phyloP scores from a whole-genome alignment of 2,888 invertebrate species.

The Endomychus coccineus region DNA sequence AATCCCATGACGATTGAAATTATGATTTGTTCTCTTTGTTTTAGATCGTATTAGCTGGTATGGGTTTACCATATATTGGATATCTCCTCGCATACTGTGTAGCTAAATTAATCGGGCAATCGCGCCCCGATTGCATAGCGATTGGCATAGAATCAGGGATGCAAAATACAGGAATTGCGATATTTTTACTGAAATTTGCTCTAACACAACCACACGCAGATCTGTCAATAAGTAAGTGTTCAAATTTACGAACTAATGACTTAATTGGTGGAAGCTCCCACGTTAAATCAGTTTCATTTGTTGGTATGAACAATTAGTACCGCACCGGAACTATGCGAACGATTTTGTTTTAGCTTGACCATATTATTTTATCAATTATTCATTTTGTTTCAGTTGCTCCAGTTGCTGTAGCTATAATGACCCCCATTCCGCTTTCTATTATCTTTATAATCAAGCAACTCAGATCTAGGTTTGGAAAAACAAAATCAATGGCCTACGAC shows the following conservation, averaged over 20 bases:
- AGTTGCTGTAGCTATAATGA: slow-evolving; percentile 88
- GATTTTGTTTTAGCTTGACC: too few species aligned
- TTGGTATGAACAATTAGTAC: not conserved
- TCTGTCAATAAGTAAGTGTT: slow-evolving; percentile 67
- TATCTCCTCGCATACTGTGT: slow-evolving; percentile 61
- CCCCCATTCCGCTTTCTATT: slow-evolving; percentile 69
- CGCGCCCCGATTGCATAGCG: slow-evolving; percentile 65
- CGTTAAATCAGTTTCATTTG: not conserved
- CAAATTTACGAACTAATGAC: too few species aligned
- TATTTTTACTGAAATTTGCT: slow-evolving; percentile 76
- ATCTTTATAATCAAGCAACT: slow-evolving; percentile 48
- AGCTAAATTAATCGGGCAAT: slow-evolving; percentile 55
- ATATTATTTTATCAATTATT: too few species aligned
- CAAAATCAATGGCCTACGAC: too few species aligned
- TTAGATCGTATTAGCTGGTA: slow-evolving; percentile 71
- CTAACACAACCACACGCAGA: slow-evolving; percentile 81
- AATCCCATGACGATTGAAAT: not conserved
- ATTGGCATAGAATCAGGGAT: slow-evolving; percentile 90
- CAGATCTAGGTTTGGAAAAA: slow-evolving; percentile 45
- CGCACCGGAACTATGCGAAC: too few species aligned
- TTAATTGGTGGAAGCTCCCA: too few species aligned
- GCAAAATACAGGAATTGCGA: slow-evolving; percentile 89
- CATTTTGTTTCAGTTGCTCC: slow-evolving; percentile 66
- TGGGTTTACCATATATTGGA: slow-evolving; percentile 76
- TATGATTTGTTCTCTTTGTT: slow-evolving; percentile 26